Conservation (phyloP, 2,113 vertebrate species). For the Ramphastos sulfuratus region DNA sequence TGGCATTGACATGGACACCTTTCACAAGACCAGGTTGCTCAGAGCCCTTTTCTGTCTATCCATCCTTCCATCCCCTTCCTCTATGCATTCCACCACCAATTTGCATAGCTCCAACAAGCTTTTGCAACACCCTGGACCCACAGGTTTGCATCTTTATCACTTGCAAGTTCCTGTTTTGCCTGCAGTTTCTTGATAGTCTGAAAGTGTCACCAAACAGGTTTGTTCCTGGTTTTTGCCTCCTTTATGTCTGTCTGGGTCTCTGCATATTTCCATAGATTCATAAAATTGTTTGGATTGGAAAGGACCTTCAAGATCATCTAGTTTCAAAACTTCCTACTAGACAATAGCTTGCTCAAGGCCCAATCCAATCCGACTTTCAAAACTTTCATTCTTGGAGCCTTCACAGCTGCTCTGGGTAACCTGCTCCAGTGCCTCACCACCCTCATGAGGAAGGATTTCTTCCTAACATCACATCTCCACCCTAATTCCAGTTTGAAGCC, state of each 20-base stretch:
- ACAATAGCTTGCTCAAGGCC: too few species aligned
- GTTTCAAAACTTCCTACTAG: too few species aligned
- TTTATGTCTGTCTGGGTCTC: background rate
- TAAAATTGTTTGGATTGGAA: background rate
- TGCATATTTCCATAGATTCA: background rate
- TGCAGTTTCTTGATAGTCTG: background rate
- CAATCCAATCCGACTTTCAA: too few species aligned
- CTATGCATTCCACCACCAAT: background rate
- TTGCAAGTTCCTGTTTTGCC: background rate
- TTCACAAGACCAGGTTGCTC: too few species aligned
- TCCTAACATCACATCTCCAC: too few species aligned
- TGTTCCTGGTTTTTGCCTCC: background rate
- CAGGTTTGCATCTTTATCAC: background rate
- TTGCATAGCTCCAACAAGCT: rapidly evolving
- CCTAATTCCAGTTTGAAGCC: too few species aligned
- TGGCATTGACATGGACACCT: too few species aligned
- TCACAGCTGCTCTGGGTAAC: too few species aligned
- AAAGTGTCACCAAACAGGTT: background rate
- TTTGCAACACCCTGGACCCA: background rate
- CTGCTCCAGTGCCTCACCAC: too few species aligned
- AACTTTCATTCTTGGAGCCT: too few species aligned
- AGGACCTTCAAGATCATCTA: background rate
- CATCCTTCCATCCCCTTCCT: background rate
- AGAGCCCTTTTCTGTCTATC: background rate
- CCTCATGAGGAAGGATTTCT: too few species aligned